phyloP scores from a whole-genome alignment of 2,113 vertebrate genomes.

The Oryzias melastigma region DNA sequence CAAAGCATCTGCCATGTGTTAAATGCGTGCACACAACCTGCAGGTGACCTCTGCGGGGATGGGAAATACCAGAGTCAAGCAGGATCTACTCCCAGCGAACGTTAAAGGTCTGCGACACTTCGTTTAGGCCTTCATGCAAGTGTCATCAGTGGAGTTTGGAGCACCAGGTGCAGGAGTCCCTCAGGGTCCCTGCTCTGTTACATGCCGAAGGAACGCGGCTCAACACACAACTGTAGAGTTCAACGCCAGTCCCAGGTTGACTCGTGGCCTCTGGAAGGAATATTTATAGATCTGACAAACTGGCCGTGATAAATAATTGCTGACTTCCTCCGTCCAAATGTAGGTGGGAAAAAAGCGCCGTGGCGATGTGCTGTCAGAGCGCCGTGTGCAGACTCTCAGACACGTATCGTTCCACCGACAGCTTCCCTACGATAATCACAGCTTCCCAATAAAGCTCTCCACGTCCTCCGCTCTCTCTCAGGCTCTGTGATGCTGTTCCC shows the following conservation, averaged over 20 bases:
- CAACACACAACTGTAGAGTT: conserved; percentile 38
- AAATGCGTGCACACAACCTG: conserved; percentile 34
- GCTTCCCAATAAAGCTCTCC: conserved; percentile 6
- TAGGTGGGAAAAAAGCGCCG: conserved; percentile 18
- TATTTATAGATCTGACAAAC: conserved; percentile 68
- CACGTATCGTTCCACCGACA: conserved; percentile 14
- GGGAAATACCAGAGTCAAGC: conserved; percentile 39
- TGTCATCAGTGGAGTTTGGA: conserved; percentile 38
- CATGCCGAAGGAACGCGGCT: conserved; percentile 35
- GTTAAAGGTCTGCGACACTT: conserved; percentile 36
- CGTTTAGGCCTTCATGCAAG: conserved; percentile 7
- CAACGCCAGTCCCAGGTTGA: conserved; percentile 34
- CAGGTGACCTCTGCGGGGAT: conserved; percentile 42
- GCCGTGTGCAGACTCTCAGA: conserved; percentile 5
- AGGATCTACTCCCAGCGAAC: conserved; percentile 47
- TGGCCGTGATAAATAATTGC: conserved; percentile 39
- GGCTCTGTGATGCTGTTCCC: background rate
- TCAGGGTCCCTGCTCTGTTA: conserved; percentile 16
- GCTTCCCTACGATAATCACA: conserved; percentile 9
- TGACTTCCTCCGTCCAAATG: conserved; percentile 33
- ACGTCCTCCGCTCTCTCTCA: conserved; percentile 11
- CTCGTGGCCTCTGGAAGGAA: conserved; percentile 40
- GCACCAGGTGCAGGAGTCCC: conserved; percentile 65
- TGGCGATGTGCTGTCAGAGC: background rate
- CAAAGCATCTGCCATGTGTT: conserved; percentile 72